These are phyloP conservation scores for Andrena fulva DNA, from an alignment of 2,888 invertebrate genomes.

Conservation along the genomic window DNA sequence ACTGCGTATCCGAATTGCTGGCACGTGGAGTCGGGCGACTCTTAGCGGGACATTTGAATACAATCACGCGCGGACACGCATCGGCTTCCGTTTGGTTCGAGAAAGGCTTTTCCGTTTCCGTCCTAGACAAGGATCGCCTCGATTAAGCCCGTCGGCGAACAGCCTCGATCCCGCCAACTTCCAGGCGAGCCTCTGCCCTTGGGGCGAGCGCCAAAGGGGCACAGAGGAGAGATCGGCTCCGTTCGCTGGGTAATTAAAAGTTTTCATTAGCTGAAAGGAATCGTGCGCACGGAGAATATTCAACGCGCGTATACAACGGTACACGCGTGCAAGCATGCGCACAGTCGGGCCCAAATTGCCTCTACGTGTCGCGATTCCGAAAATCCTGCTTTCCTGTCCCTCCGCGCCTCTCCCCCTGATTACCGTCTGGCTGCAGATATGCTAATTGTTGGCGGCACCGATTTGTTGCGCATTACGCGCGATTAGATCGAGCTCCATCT, in stretches of 20 bases:
- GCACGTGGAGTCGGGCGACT: constrained; percentile 31
- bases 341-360: constrained; percentile 25
- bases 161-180: constrained; percentile 1
- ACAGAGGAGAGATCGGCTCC: not conserved
- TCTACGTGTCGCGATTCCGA: constrained; percentile 40
- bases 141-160: not conserved
- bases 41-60: constrained; percentile 43
- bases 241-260: constrained; percentile 1
- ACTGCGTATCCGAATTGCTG: constrained; percentile 6
- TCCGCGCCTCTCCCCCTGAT: constrained; percentile 7
- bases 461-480: not conserved
- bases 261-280: not conserved
- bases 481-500: not conserved
- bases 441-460: constrained; percentile 17
- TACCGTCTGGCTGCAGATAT: not conserved
- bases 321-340: not conserved
- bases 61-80: constrained; percentile 39
- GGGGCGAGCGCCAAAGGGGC: not conserved
- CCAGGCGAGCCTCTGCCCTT: not conserved
- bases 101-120: constrained; percentile 54
- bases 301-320: constrained; percentile 28
- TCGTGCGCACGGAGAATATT: constrained; percentile 22
- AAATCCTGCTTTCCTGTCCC: constrained; percentile 3
- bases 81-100: constrained; percentile 37
- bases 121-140: not conserved